These are phyloP conservation scores for Tyto alba DNA, from an alignment of 2,113 vertebrate species.

Conservation along the genomic window DNA sequence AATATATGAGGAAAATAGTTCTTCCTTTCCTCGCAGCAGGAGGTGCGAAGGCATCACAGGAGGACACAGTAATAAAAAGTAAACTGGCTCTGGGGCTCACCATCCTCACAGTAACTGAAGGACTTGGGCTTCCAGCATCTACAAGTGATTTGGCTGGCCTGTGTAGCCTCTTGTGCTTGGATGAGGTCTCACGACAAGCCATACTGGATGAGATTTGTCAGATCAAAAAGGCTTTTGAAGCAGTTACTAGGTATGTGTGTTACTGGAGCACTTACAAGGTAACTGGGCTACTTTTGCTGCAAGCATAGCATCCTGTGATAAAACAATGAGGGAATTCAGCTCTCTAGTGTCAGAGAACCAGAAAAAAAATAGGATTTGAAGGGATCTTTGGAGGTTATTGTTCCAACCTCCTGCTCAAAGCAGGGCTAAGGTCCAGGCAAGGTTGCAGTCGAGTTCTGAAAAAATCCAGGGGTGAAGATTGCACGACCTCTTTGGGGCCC, in stretches of 20 bases:
- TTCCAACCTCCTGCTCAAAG: neutral
- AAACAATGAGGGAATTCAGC: neutral
- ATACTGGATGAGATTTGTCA: neutral
- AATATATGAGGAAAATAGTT: neutral
- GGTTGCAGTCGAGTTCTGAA: neutral
- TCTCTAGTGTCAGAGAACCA: neutral
- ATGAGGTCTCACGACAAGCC: neutral
- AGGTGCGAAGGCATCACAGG: neutral
- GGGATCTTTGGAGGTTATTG: neutral
- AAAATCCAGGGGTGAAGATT: neutral
- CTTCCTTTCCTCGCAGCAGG: neutral
- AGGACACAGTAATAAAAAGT: neutral
- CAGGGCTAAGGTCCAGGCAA: neutral
- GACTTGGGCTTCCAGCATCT: rapidly evolving
- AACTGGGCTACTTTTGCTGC: neutral
- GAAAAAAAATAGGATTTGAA: neutral
- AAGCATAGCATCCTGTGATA: neutral
- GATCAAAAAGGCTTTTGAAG: neutral
- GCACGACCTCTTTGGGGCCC: neutral
- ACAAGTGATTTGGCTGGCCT: rapidly evolving
- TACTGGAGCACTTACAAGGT: neutral
- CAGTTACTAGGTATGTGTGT: rapidly evolving
- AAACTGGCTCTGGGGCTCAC: slow-evolving; percentile 60
- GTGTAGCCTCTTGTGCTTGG: slow-evolving; percentile 53
- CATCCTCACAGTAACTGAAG: rapidly evolving